Conservation (phyloP, 1,140 invertebrate genomes). For the Aradophagus sp. region DNA sequence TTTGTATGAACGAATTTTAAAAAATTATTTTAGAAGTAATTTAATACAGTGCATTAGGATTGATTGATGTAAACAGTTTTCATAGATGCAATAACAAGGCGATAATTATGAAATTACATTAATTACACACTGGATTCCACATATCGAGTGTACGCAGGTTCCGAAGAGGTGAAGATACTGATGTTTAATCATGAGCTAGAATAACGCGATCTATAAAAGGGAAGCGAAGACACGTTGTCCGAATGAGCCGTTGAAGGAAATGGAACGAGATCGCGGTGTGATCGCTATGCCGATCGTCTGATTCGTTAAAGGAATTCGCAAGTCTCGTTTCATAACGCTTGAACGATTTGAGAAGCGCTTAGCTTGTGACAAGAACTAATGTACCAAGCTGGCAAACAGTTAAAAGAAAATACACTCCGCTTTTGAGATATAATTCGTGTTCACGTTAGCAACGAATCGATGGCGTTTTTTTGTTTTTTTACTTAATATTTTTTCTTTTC, state of each 20-base stretch:
- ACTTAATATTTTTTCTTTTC: neutral
- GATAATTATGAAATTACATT: slow-evolving; percentile 40
- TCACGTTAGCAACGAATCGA: slow-evolving; percentile 40
- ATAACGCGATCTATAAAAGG: slow-evolving; percentile 58
- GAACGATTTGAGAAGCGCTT: slow-evolving; percentile 53
- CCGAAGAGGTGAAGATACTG: slow-evolving; percentile 43
- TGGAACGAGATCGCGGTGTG: slow-evolving; percentile 48
- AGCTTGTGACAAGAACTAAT: slow-evolving; percentile 60
- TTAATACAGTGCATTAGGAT: no score
- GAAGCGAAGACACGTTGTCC: slow-evolving; percentile 46
- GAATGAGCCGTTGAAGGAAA: slow-evolving; percentile 46
- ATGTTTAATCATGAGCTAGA: slow-evolving; percentile 36
- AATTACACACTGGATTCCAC: slow-evolving; percentile 45
- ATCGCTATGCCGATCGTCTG: slow-evolving; percentile 44
- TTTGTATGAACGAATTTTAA: no score
- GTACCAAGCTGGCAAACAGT: slow-evolving; percentile 58
- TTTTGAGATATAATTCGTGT: slow-evolving; percentile 47
- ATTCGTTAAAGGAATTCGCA: slow-evolving; percentile 50
- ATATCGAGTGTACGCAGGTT: slow-evolving; percentile 19
- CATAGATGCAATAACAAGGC: slow-evolving; percentile 26
- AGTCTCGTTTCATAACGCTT: slow-evolving; percentile 55
- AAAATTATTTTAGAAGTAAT: no score
- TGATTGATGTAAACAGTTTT: slow-evolving; percentile 40
- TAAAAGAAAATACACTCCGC: slow-evolving; percentile 54
- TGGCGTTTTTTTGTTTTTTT: slow-evolving; percentile 21